Conservation (phyloP, 2,888 invertebrate species). For the Phyllotreta striolata region DNA sequence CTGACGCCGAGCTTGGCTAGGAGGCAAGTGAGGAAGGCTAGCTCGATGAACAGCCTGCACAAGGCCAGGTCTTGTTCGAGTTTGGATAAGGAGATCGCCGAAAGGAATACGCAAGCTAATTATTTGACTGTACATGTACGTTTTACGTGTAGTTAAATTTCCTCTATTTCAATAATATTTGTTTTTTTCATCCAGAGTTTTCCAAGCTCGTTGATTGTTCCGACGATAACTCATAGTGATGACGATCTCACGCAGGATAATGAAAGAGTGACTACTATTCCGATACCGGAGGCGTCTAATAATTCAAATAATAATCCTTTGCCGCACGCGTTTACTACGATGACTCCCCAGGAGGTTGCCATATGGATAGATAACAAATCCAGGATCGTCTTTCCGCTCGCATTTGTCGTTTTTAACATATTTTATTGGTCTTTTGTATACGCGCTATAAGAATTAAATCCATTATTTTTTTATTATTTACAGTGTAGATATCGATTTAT, state of each 20-base stretch:
- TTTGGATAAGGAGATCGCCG: constrained; percentile 67
- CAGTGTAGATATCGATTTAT: constrained; percentile 4
- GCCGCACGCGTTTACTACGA: constrained; percentile 74
- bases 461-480: constrained; percentile 18
- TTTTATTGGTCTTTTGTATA: constrained; percentile 60
- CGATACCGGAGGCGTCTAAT: constrained; percentile 44
- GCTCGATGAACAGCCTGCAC: constrained; percentile 67
- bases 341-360: constrained; percentile 89
- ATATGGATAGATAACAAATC: constrained; percentile 87
- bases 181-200: constrained; percentile 55
- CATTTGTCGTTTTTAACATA: constrained; percentile 80
- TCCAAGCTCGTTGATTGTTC: constrained; percentile 68
- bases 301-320: constrained; percentile 38
- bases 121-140: constrained; percentile 80
- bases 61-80: constrained; percentile 79
- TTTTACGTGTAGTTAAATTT: constrained; percentile 9
- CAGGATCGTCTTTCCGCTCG: constrained; percentile 77
- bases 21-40: constrained; percentile 73
- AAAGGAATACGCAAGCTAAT: constrained; percentile 69
- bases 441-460: constrained; percentile 44
- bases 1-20: constrained; percentile 80
- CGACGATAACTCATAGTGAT: constrained; percentile 73
- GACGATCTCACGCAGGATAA: constrained; percentile 65
- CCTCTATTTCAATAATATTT: background rate
- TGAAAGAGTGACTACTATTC: constrained; percentile 49